A percentile compares a stretch with the other conserved stretches of the same genome.
Evolutionary conservation across 2,888 invertebrate species (phyloP).

Genomic region (Periphyllus acericola): DNA sequence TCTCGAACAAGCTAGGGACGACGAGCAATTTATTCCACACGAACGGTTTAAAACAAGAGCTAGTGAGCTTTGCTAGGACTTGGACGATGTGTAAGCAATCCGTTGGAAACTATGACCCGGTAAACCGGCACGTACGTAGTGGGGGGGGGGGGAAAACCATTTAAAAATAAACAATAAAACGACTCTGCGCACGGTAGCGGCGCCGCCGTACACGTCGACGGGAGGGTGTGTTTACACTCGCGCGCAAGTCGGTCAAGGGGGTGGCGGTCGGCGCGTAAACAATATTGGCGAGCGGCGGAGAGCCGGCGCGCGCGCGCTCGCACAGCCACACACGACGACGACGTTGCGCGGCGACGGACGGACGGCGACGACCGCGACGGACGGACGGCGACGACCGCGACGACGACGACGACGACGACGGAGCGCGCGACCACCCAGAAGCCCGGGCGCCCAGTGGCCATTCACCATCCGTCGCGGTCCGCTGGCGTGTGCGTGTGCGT

Average conservation of each 20-base stretch:
- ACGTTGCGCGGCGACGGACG: background rate
- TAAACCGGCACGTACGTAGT: too few relatives aligned
- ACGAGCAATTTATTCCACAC: too few relatives aligned
- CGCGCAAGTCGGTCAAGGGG: background rate
- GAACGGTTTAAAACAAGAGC: too few relatives aligned
- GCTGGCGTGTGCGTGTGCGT: background rate
- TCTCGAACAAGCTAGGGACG: too few relatives aligned
- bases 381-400: constrained; percentile 10
- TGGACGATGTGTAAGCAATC: too few relatives aligned
- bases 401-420: constrained; percentile 12
- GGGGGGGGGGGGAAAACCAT: too few relatives aligned
- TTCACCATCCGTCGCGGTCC: constrained; percentile 29
- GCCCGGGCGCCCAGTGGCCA: constrained; percentile 51
- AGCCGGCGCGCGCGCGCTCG: background rate
- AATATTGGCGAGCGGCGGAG: background rate
- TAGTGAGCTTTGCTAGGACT: too few relatives aligned
- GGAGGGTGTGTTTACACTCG: background rate
- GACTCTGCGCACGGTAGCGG: too few relatives aligned
- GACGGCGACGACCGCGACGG: too few relatives aligned
- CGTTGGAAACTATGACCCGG: too few relatives aligned
- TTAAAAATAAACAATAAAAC: too few relatives aligned
- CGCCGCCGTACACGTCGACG: too few relatives aligned
- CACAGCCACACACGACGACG: constrained; percentile 55
- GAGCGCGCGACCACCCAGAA: constrained; percentile 44
- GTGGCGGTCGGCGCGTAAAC: background rate